Evolutionary conservation across 2,888 invertebrate genomes (phyloP).

Genomic region (Cinara cedri): DNA sequence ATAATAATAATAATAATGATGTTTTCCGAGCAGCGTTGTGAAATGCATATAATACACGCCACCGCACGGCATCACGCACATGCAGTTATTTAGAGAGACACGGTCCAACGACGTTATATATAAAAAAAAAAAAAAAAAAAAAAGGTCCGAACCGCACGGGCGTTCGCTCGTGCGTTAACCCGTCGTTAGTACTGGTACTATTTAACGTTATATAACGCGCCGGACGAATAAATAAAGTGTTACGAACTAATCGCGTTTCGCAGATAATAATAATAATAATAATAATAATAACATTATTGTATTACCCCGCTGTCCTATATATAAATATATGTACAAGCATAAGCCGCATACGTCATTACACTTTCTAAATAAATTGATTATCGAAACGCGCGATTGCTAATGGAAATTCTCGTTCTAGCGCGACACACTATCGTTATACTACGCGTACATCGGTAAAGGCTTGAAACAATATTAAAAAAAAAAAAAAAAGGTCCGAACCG

Average conservation of each 20-base stretch:
- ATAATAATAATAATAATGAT: conserved; percentile 1
- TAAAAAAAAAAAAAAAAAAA: not conserved
- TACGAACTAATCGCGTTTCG: not conserved
- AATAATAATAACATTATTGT: no score
- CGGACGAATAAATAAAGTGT: not conserved
- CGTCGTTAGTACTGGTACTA: no score
- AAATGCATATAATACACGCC: not conserved
- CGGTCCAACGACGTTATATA: not conserved
- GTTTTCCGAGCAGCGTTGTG: not conserved
- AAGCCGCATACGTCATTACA: no score
- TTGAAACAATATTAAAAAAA: no score
- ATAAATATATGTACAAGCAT: no score
- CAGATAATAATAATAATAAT: no score
- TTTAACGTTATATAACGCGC: not conserved
- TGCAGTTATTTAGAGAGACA: not conserved
- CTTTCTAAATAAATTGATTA: conserved; percentile 12
- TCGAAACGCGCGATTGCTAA: not conserved
- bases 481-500: no score
- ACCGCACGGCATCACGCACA: not conserved
- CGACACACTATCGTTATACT: no score
- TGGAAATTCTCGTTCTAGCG: no score
- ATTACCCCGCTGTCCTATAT: not conserved
- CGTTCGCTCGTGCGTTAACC: no score
- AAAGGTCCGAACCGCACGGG: no score
- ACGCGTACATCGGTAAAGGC: no score